Conservation (phyloP, 92 coral and sea anemone genomes). For the Porites evermanni region DNA sequence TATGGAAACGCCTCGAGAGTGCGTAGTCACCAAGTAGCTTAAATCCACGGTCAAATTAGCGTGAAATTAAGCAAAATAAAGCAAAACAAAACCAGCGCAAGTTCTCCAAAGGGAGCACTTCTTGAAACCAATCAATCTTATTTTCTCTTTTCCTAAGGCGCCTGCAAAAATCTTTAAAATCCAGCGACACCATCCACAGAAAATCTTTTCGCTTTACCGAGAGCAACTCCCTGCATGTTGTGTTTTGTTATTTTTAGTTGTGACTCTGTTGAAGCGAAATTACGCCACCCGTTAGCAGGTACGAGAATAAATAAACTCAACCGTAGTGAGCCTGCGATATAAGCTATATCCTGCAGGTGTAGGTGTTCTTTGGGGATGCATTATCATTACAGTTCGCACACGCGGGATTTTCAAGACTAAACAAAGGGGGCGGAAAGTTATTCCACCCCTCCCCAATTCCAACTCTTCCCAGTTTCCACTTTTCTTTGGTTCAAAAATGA, state of each 20-base stretch:
- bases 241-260: slow-evolving; percentile 48
- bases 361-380: too few species aligned
- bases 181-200: slow-evolving; percentile 25
- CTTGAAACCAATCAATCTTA: not conserved
- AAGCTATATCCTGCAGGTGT: too few species aligned
- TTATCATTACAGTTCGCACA: too few species aligned
- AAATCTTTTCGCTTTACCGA: slow-evolving; percentile 33
- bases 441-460: too few species aligned
- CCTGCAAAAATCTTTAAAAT: slow-evolving; percentile 24
- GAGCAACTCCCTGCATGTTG: slow-evolving; percentile 40
- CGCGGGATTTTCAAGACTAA: too few species aligned
- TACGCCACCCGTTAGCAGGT: slow-evolving; percentile 60
- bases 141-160: not conserved
- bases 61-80: slow-evolving; percentile 10
- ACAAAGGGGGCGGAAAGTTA: too few species aligned
- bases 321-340: slow-evolving; percentile 33
- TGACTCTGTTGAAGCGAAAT: slow-evolving; percentile 51
- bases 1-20: slow-evolving; percentile 50
- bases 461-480: too few species aligned
- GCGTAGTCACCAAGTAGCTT: slow-evolving; percentile 11
- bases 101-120: not conserved
- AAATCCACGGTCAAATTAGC: not conserved
- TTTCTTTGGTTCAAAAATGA: too few species aligned
- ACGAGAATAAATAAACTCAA: slow-evolving; percentile 4
- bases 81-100: not conserved